These are phyloP conservation scores for Elephas maximus DNA, from an alignment of 2,113 vertebrate species.

Conservation along the genomic window DNA sequence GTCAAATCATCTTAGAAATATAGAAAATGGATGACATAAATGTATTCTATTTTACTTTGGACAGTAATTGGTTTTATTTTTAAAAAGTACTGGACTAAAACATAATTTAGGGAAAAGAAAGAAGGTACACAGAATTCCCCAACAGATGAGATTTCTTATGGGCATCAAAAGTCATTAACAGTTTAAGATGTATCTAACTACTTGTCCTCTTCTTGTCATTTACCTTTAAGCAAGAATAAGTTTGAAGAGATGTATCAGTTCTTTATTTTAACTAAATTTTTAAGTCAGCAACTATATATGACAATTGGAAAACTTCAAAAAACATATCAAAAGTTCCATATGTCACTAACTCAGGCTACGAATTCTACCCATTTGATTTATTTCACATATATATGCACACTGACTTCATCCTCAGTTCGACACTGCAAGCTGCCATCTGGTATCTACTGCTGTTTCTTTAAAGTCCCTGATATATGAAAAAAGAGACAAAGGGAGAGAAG, in stretches of 20 bases:
- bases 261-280: slow-evolving; percentile 35
- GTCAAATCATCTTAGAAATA: slow-evolving; percentile 52
- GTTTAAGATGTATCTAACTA: slow-evolving; percentile 5
- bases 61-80: background rate
- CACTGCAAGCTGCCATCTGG: slow-evolving; percentile 13
- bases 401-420: background rate
- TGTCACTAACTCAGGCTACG: slow-evolving; percentile 13
- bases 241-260: slow-evolving; percentile 5
- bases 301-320: slow-evolving; percentile 40
- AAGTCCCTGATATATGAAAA: slow-evolving; percentile 4
- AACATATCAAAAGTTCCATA: background rate
- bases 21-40: slow-evolving; percentile 32
- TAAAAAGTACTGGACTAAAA: slow-evolving; percentile 17
- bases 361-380: slow-evolving; percentile 34
- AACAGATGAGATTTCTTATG: background rate
- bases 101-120: slow-evolving; percentile 30
- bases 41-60: slow-evolving; percentile 22
- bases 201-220: slow-evolving; percentile 24
- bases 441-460: slow-evolving; percentile 44
- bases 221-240: slow-evolving; percentile 57
- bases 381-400: background rate
- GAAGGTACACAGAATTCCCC: background rate
- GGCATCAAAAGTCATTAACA: slow-evolving; percentile 30
- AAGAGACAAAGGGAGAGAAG: background rate
- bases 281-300: background rate